Percentiles rank a stretch among this genome's conserved stretches.
These are phyloP conservation scores for Cryptus armator DNA, from an alignment of 2,888 invertebrate species.

Conservation along the genomic window DNA sequence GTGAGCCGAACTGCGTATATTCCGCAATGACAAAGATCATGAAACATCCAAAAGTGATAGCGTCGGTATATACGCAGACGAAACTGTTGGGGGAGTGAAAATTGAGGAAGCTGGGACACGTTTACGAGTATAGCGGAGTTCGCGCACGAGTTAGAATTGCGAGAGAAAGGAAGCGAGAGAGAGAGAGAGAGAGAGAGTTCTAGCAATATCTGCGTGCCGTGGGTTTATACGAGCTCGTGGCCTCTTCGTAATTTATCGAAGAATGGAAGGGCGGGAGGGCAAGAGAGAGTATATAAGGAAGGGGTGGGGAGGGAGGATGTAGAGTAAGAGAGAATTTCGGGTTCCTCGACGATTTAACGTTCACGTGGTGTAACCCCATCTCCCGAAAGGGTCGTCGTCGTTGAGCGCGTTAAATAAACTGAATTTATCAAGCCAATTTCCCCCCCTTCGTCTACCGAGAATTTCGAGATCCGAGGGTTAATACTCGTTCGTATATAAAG, in stretches of 20 bases:
- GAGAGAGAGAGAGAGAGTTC: background rate
- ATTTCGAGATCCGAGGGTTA: constrained; percentile 44
- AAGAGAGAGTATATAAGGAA: background rate
- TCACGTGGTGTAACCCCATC: constrained; percentile 50
- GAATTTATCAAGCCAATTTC: constrained; percentile 67
- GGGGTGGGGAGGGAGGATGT: background rate
- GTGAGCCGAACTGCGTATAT: background rate
- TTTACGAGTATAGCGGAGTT: constrained; percentile 49
- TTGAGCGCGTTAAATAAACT: constrained; percentile 62
- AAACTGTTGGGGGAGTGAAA: constrained; percentile 25
- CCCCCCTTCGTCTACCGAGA: constrained; percentile 40
- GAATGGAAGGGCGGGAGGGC: constrained; percentile 20
- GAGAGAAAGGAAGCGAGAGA: constrained; percentile 4
- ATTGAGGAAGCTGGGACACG: constrained; percentile 46
- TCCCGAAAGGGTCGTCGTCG: constrained; percentile 59
- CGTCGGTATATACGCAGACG: background rate
- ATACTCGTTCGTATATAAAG: constrained; percentile 18
- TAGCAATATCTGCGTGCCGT: constrained; percentile 50
- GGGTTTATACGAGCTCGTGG: constrained; percentile 41
- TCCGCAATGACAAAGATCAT: constrained; percentile 2
- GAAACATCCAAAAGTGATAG: constrained; percentile 29
- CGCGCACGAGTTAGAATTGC: constrained; percentile 22
- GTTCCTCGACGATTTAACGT: constrained; percentile 59
- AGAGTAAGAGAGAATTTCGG: constrained; percentile 20
- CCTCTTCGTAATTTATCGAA: constrained; percentile 53